phyloP scores from a whole-genome alignment of 2,113 vertebrate species.

The Trichechus manatus region DNA sequence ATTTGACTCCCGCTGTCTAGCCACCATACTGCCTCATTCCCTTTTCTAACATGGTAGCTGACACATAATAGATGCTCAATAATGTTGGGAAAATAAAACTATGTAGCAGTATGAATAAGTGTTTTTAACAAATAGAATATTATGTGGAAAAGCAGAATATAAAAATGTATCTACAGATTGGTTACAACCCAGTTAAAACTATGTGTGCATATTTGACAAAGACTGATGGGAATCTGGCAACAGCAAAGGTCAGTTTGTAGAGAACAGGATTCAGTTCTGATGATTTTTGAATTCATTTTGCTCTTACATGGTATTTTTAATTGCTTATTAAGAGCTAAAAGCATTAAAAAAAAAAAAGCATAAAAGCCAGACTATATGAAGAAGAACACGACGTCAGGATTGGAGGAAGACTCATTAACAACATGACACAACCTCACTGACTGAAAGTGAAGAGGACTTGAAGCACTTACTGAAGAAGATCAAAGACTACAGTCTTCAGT shows the following conservation, averaged over 20 bases:
- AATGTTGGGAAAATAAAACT: conserved; percentile 26
- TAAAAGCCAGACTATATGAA: too few species aligned
- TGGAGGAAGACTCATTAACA: too few species aligned
- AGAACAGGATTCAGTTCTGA: conserved; percentile 2
- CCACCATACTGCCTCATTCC: neutral
- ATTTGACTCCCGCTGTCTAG: neutral
- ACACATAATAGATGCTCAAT: neutral
- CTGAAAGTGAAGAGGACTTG: too few species aligned
- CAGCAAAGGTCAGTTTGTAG: neutral
- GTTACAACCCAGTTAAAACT: neutral
- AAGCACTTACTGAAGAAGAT: too few species aligned
- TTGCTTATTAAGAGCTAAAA: neutral
- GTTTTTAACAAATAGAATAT: neutral
- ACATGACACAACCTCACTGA: too few species aligned
- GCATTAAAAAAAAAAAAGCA: too few species aligned
- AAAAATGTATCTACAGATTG: neutral
- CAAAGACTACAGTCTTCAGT: too few species aligned
- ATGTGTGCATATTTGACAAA: neutral
- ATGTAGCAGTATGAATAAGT: neutral
- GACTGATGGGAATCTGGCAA: neutral
- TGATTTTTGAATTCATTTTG: conserved; percentile 4
- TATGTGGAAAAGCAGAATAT: neutral
- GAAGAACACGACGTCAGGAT: too few species aligned
- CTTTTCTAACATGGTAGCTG: neutral
- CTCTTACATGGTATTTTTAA: neutral